A percentile compares a stretch with the other conserved stretches of the same genome.
phyloP scores from a whole-genome alignment of 2,888 invertebrate genomes.

The Chrysodeixis includens region DNA sequence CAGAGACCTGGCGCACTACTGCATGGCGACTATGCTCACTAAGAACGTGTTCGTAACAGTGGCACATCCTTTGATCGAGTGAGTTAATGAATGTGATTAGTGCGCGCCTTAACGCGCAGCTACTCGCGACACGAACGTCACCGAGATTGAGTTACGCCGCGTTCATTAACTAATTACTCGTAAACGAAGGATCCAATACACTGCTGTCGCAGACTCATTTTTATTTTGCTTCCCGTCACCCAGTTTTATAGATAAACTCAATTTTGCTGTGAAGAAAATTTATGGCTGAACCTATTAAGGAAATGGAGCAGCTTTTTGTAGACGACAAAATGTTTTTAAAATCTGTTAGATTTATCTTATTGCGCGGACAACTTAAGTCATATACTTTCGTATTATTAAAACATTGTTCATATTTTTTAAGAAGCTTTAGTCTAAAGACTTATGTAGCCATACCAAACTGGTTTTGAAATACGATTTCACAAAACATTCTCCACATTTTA shows the following conservation, averaged over 20 bases:
- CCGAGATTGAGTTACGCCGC: conserved; percentile 33
- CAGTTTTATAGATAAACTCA: background rate
- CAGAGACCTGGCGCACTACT: conserved; percentile 70
- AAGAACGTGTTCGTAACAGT: conserved; percentile 74
- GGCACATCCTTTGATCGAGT: conserved; percentile 78
- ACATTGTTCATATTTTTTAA: too few relatives aligned
- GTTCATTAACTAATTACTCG: conserved; percentile 30
- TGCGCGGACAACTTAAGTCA: too few relatives aligned
- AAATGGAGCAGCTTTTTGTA: background rate
- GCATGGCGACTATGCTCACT: conserved; percentile 71
- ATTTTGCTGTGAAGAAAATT: background rate
- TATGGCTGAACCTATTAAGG: background rate
- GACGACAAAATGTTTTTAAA: background rate
- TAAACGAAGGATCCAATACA: background rate
- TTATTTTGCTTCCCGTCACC: background rate
- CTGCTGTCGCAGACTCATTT: background rate
- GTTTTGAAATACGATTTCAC: too few relatives aligned
- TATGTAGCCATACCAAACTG: too few relatives aligned
- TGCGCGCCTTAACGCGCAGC: conserved; percentile 3
- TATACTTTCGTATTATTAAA: too few relatives aligned
- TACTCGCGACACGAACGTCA: conserved; percentile 17
- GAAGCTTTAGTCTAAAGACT: too few relatives aligned
- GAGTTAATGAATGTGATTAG: conserved; percentile 49
- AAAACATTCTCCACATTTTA: too few relatives aligned
- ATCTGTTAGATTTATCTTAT: too few relatives aligned